These are phyloP conservation scores for Ceratina calcarata DNA, from an alignment of 1,140 invertebrate genomes.

Conservation along the genomic window DNA sequence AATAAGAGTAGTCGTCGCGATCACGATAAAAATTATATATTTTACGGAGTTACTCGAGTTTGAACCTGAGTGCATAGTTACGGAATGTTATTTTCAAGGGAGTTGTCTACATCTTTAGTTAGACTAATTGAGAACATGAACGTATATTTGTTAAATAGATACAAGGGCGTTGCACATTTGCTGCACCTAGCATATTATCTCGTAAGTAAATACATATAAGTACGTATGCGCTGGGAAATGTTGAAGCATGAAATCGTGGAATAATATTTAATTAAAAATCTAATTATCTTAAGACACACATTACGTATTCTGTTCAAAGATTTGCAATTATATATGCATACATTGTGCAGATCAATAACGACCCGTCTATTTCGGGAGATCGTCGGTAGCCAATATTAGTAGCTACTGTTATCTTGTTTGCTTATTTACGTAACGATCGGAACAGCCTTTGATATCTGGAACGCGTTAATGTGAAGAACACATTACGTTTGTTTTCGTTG, in stretches of 20 bases:
- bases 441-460: not conserved
- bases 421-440: slow-evolving; percentile 21
- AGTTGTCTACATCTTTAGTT: not conserved
- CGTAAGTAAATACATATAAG: no score
- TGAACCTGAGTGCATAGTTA: not conserved
- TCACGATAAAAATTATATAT: slow-evolving; percentile 23
- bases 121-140: slow-evolving; percentile 6
- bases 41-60: not conserved
- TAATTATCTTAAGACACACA: no score
- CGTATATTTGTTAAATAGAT: slow-evolving; percentile 3
- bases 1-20: slow-evolving; percentile 11
- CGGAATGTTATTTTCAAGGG: slow-evolving; percentile 10
- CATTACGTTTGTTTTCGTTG: slow-evolving; percentile 10
- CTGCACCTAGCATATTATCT: no score
- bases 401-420: slow-evolving; percentile 2
- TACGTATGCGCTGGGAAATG: not conserved
- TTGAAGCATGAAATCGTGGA: not conserved
- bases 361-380: not conserved
- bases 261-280: no score
- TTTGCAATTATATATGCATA: not conserved
- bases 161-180: not conserved
- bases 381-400: not conserved
- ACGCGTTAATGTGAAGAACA: not conserved
- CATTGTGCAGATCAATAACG: not conserved
- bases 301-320: not conserved